Percentiles rank a stretch among this genome's conserved stretches.
These are phyloP conservation scores for Drosophila nebulosa DNA, from an alignment of 1,140 invertebrate genomes.

Conservation along the genomic window DNA sequence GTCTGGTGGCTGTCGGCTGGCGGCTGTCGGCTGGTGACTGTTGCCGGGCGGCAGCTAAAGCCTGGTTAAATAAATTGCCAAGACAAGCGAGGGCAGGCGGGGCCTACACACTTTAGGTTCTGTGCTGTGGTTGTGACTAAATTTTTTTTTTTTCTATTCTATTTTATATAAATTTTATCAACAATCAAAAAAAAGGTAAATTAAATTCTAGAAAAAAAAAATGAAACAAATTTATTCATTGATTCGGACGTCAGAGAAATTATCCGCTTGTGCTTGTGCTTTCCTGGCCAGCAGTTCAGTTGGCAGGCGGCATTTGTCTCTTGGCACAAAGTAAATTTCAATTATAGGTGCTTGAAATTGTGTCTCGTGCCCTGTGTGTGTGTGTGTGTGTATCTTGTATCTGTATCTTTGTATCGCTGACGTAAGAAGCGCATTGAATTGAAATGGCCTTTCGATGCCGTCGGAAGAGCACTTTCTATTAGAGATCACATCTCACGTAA, in stretches of 20 bases:
- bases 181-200: slow-evolving; percentile 43
- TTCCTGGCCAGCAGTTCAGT: slow-evolving; percentile 2
- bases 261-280: slow-evolving; percentile 11
- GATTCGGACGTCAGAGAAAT: slow-evolving; percentile 70
- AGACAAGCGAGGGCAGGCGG: not conserved
- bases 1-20: not conserved
- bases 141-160: slow-evolving; percentile 51
- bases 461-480: slow-evolving; percentile 42
- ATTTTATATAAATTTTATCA: slow-evolving; percentile 19
- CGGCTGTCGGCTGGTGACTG: slow-evolving; percentile 22
- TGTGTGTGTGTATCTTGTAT: not conserved
- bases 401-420: slow-evolving; percentile 59
- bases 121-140: slow-evolving; percentile 45
- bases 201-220: slow-evolving; percentile 49
- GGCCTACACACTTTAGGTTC: not conserved
- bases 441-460: slow-evolving; percentile 52
- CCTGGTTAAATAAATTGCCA: not conserved
- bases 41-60: slow-evolving; percentile 66
- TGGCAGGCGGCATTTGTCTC: slow-evolving; percentile 45
- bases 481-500: slow-evolving; percentile 32
- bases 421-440: slow-evolving; percentile 65
- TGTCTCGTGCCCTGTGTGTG: slow-evolving; percentile 46
- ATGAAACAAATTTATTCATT: slow-evolving; percentile 49
- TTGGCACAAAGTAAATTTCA: slow-evolving; percentile 59
- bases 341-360: slow-evolving; percentile 68